Evolutionary conservation across 2,113 vertebrate genomes (phyloP), one percentile per base, ranked within the genome.

Genomic region (Syrrhaptes paradoxus): DNA sequence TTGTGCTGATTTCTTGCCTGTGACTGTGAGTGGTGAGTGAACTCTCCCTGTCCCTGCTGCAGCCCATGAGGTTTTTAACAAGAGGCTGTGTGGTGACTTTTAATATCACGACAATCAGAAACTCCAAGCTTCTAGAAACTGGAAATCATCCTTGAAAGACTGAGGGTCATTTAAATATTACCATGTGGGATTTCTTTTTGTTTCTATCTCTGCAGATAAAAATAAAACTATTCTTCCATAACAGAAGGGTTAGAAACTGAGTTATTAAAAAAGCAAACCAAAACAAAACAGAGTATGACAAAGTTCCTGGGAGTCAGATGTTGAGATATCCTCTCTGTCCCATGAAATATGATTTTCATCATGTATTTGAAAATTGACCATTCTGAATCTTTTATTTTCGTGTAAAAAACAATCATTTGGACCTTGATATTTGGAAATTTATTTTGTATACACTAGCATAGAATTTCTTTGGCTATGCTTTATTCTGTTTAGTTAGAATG

Each of bases 111-210:
- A 41, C 41, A 41, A 41, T 41, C 15, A 90, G 58, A 90, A 85
- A 29, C 0, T 0, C 6, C 10, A 78, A 34, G 18, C 20, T 77
- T 62, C 38, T 90, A 22, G 46, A 89, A 55, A 57, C 4, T 63
- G 19, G 7, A 89, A 85, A 32, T 6, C 4, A 43, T 4, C 9
- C 29, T 82, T 87, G 38, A 82, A 90, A 68, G 15, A 22, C 6
- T 59, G 41, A 58, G 8, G 6, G 2, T 58, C 7, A 16, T 49
- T 58, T 46, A 48, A 3, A 31, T 74, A 14, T 9, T 54, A 17
- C n/a, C 0, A 0, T 38, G 58, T 70, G 5, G 2, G 6, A 5
- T 46, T 70, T 10, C 0, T 15, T 76, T 83, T 68, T 29, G 17
- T 84, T 82, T 41, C 12, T 67, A 36, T 18, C 9, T 73, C 22